Percentiles rank a stretch among this genome's conserved stretches.
Conservation (phyloP, 2,797 vertebrate genomes). For the Rhinoraja longicauda region DNA sequence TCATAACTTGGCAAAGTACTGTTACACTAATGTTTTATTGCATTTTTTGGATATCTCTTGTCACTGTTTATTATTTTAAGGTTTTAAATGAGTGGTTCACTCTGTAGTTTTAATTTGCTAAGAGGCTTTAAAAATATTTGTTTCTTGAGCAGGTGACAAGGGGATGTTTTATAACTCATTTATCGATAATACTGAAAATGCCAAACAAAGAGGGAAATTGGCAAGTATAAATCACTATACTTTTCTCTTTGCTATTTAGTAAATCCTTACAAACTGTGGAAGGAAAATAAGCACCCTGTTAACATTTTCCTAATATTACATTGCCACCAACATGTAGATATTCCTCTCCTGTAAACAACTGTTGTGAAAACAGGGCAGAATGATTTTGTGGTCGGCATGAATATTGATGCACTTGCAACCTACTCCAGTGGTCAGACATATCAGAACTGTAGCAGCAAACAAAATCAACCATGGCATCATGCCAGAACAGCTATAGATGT, state of each 20-base stretch:
- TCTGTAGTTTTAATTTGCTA: neutral
- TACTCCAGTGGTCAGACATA: conserved; percentile 25
- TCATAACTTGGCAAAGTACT: neutral
- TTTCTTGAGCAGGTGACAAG: neutral
- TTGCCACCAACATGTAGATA: neutral
- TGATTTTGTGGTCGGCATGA: conserved; percentile 19
- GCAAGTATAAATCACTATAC: neutral
- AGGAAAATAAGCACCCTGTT: neutral
- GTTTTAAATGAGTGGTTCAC: neutral
- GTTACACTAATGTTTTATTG: neutral
- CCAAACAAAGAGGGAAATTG: neutral
- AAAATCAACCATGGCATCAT: neutral
- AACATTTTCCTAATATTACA: neutral
- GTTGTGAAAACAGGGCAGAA: neutral
- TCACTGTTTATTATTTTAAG: neutral
- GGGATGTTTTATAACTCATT: neutral
- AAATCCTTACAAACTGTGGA: neutral
- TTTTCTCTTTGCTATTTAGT: neutral
- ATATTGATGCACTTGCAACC: conserved; percentile 15
- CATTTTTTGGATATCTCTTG: neutral
- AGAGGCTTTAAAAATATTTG: neutral
- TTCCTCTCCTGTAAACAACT: neutral
- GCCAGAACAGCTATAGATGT: conserved; percentile 5
- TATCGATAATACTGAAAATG: neutral
- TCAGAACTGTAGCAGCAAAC: neutral